Evolutionary conservation across 1,140 invertebrate genomes (phyloP).

Genomic region (Psix sp.): DNA sequence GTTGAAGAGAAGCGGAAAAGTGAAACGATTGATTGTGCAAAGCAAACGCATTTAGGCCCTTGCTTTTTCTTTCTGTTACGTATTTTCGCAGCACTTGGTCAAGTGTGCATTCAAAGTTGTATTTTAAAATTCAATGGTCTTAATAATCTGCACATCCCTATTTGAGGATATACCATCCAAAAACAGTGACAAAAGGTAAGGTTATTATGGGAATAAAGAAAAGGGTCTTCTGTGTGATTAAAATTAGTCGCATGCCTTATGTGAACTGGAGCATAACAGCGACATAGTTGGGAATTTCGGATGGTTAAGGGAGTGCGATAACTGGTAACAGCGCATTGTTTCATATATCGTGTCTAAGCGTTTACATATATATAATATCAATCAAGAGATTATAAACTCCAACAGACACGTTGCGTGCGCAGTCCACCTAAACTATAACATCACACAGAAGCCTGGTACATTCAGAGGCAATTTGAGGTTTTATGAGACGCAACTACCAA

Average conservation of each 20-base stretch:
- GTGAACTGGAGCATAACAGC: too few species aligned
- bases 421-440: slow-evolving; percentile 55
- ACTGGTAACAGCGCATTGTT: slow-evolving; percentile 39
- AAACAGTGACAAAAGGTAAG: too few species aligned
- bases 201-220: too few species aligned
- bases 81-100: slow-evolving; percentile 52
- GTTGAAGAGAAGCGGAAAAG: slow-evolving; percentile 42
- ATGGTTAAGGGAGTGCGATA: slow-evolving; percentile 17
- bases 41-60: slow-evolving; percentile 8
- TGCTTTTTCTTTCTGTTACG: slow-evolving; percentile 13
- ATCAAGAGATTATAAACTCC: slow-evolving; percentile 22
- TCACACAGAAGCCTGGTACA: slow-evolving; percentile 56
- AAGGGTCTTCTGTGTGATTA: too few species aligned
- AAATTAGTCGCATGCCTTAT: too few species aligned
- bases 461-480: slow-evolving; percentile 23
- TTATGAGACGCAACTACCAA: too few species aligned
- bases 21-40: slow-evolving; percentile 39
- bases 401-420: slow-evolving; percentile 55
- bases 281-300: slow-evolving; percentile 52
- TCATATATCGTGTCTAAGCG: slow-evolving; percentile 28
- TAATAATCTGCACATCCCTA: neutral
- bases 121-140: neutral
- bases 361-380: slow-evolving; percentile 12
- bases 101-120: slow-evolving; percentile 57
- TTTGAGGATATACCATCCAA: neutral